Conservation (phyloP, 2,113 vertebrate genomes). For the Erythrocercus mccallii region DNA sequence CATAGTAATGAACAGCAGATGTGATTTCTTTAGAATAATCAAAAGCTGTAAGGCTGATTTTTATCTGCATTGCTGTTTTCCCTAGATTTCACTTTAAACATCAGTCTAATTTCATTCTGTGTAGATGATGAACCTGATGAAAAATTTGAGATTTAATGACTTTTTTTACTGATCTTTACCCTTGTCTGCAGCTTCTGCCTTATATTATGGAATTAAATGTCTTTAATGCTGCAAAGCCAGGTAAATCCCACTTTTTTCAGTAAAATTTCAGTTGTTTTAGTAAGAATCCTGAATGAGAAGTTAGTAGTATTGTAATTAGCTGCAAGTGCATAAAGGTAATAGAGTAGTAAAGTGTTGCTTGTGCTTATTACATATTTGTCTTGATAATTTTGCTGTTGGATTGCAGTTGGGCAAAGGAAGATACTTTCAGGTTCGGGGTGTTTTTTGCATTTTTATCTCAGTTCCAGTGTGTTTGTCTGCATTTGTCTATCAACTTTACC, state of each 20-base stretch:
- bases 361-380: neutral
- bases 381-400: neutral
- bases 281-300: neutral
- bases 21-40: neutral
- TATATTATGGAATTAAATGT: neutral
- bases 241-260: neutral
- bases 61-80: neutral
- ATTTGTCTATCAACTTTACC: neutral
- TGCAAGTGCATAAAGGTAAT: neutral
- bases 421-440: fast-evolving
- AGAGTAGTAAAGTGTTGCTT: neutral
- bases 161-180: neutral
- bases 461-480: neutral
- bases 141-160: neutral
- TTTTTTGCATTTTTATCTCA: neutral
- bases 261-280: neutral
- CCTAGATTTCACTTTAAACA: neutral
- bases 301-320: neutral
- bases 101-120: neutral
- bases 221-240: neutral
- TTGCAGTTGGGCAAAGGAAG: neutral
- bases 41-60: neutral
- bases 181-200: neutral
- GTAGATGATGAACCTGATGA: neutral
- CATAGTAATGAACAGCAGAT: neutral